phyloP scores from a whole-genome alignment of 2,888 invertebrate species.

The Andrena marginata region DNA sequence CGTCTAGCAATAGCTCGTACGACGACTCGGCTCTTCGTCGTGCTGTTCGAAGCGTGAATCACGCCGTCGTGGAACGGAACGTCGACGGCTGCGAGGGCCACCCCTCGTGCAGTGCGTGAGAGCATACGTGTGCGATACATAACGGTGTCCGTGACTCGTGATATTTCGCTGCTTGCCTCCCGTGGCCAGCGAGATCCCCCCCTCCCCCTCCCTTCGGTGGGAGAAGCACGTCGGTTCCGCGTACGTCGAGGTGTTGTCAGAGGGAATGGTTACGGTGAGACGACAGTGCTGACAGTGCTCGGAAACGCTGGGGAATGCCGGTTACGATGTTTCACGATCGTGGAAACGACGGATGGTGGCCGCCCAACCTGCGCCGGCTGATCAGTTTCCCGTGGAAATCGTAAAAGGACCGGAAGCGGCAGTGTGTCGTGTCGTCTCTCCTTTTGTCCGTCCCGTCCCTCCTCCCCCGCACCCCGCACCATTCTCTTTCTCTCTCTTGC shows the following conservation, averaged over 20 bases:
- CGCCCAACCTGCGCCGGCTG: conserved; percentile 56
- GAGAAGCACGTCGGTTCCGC: neutral
- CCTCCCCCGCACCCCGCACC: too few relatives aligned
- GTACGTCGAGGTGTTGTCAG: conserved; percentile 15
- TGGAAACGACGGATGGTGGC: conserved; percentile 41
- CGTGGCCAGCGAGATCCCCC: neutral
- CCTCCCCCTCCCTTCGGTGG: neutral
- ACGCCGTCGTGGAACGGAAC: conserved; percentile 55
- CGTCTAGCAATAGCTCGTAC: conserved; percentile 53
- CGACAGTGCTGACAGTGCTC: conserved; percentile 52
- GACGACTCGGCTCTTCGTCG: conserved; percentile 52
- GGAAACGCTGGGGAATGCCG: conserved; percentile 52
- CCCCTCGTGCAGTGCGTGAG: conserved; percentile 53
- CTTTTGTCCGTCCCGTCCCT: too few relatives aligned
- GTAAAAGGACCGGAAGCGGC: neutral
- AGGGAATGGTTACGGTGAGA: conserved; percentile 48
- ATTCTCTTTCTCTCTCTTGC: neutral
- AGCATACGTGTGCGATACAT: conserved; percentile 19
- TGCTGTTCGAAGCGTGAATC: conserved; percentile 53
- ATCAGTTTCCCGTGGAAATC: conserved; percentile 32
- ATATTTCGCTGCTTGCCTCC: neutral
- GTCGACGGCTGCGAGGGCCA: neutral
- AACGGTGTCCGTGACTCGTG: conserved; percentile 27
- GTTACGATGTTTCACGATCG: conserved; percentile 34
- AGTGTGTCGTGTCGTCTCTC: conserved; percentile 4